These are phyloP conservation scores for Copidosoma aretas DNA, from an alignment of 2,888 invertebrate genomes.

Conservation along the genomic window DNA sequence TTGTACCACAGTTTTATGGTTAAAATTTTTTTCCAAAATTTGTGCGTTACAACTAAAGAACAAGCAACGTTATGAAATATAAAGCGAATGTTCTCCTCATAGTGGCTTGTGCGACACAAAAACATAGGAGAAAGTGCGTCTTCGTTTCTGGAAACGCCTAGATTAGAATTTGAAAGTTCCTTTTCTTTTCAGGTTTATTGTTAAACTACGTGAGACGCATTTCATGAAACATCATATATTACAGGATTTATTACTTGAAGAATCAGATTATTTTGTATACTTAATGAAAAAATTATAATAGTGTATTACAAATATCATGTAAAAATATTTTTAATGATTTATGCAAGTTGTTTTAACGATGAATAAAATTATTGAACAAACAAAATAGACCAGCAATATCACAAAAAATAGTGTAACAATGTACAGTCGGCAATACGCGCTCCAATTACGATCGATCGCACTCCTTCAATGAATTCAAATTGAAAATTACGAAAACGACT, in stretches of 20 bases:
- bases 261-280: not conserved
- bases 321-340: too few species aligned
- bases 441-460: too few species aligned
- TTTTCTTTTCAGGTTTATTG: constrained; percentile 24
- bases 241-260: not conserved
- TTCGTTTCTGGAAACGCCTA: constrained; percentile 39
- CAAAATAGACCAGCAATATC: too few species aligned
- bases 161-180: constrained; percentile 38
- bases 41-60: constrained; percentile 12
- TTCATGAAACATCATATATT: not conserved
- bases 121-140: constrained; percentile 38
- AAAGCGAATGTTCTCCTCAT: constrained; percentile 15
- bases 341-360: too few species aligned
- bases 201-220: not conserved
- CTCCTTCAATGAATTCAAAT: too few species aligned
- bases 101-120: constrained; percentile 25
- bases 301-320: too few species aligned
- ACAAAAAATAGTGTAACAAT: too few species aligned
- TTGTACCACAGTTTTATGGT: not conserved
- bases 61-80: constrained; percentile 25
- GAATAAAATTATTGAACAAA: too few species aligned
- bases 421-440: too few species aligned
- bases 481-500: too few species aligned
- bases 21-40: constrained; percentile 4
- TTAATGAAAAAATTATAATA: too few species aligned